These are phyloP conservation scores for Spilosoma lubricipeda DNA, from an alignment of 2,888 invertebrate genomes.

Conservation along the genomic window DNA sequence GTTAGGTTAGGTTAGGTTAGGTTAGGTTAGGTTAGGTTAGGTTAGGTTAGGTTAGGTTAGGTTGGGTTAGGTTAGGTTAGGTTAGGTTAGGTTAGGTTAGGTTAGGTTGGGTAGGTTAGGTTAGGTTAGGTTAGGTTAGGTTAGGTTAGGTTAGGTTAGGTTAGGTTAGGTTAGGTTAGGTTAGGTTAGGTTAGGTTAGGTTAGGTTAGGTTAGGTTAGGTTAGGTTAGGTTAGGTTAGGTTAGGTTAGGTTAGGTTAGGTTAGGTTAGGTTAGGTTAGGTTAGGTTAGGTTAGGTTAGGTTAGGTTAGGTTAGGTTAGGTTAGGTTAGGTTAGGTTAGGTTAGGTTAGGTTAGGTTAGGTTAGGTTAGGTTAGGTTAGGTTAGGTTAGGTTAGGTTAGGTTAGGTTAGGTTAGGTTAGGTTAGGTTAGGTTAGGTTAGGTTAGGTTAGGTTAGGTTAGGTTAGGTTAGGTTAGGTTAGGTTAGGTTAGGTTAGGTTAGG, in stretches of 20 bases:
- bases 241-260: slow-evolving; percentile 8
- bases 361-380: slow-evolving; percentile 8
- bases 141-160: slow-evolving; percentile 8
- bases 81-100: no score
- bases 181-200: slow-evolving; percentile 8
- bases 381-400: slow-evolving; percentile 8
- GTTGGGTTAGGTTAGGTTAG: slow-evolving; percentile 7
- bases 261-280: slow-evolving; percentile 8
- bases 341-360: slow-evolving; percentile 8
- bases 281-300: slow-evolving; percentile 8
- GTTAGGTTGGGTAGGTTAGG: no score
- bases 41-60: slow-evolving; percentile 8
- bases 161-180: slow-evolving; percentile 8
- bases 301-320: slow-evolving; percentile 8
- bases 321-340: slow-evolving; percentile 8
- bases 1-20: slow-evolving; percentile 8
- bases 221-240: slow-evolving; percentile 8
- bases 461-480: slow-evolving; percentile 8
- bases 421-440: slow-evolving; percentile 8
- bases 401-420: slow-evolving; percentile 8
- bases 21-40: slow-evolving; percentile 8
- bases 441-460: slow-evolving; percentile 8
- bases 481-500: slow-evolving; percentile 8
- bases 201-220: slow-evolving; percentile 8
- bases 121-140: no score